Evolutionary conservation across 2,888 invertebrate genomes (phyloP).

Genomic region (Sesamia inferens): DNA sequence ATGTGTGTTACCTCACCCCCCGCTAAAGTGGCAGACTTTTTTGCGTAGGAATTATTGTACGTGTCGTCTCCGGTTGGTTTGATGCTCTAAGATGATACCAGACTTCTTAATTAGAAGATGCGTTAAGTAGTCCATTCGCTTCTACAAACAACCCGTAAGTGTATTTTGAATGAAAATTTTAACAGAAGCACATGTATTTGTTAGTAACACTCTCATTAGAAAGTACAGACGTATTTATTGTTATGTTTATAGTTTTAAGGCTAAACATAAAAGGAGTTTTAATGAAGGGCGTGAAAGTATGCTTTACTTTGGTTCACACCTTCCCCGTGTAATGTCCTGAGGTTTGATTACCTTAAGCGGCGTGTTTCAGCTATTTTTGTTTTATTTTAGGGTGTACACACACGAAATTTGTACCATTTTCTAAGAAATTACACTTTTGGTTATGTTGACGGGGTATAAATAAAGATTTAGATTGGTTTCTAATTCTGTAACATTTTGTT

Average conservation of each 20-base stretch:
- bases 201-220: constrained; percentile 73
- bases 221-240: constrained; percentile 78
- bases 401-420: constrained; percentile 63
- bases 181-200: constrained; percentile 64
- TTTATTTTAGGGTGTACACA: constrained; percentile 69
- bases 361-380: constrained; percentile 78
- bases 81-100: too few species aligned
- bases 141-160: constrained; percentile 55
- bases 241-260: constrained; percentile 77
- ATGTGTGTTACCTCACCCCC: too few species aligned
- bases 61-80: too few species aligned
- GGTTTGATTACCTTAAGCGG: constrained; percentile 81
- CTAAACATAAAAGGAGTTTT: constrained; percentile 79
- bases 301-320: constrained; percentile 84
- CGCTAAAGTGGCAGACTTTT: too few species aligned
- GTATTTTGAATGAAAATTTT: constrained; percentile 64
- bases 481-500: constrained; percentile 47
- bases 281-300: constrained; percentile 79
- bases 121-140: constrained; percentile 21
- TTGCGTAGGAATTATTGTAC: too few species aligned
- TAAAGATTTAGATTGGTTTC: constrained; percentile 59
- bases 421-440: constrained; percentile 59
- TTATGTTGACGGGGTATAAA: constrained; percentile 54
- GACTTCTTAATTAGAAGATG: constrained; percentile 27
- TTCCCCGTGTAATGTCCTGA: constrained; percentile 85